phyloP scores from a whole-genome alignment of 2,797 vertebrate species.

The Trachurus trachurus region DNA sequence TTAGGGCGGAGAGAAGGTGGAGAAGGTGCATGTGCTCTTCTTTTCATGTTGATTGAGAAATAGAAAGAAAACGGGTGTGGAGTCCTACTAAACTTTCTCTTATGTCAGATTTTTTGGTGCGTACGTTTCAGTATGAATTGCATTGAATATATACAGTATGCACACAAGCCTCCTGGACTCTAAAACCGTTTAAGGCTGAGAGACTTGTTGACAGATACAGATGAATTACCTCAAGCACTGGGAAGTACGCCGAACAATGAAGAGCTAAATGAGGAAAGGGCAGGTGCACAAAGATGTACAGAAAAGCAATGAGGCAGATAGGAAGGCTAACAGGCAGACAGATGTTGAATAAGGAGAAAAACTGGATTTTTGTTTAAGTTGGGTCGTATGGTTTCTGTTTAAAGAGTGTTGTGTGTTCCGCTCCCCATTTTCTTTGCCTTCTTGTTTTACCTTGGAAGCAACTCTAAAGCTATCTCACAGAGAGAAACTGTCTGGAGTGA shows the following conservation, averaged over 20 bases:
- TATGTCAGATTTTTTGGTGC: too few relatives aligned
- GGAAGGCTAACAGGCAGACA: constrained; percentile 15
- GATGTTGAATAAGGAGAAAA: constrained; percentile 3
- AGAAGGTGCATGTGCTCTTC: too few relatives aligned
- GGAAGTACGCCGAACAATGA: constrained; percentile 4
- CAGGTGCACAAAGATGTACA: neutral
- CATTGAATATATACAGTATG: too few relatives aligned
- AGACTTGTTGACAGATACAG: constrained; percentile 8
- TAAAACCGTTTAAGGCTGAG: neutral
- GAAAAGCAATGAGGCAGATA: neutral
- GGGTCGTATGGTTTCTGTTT: constrained; percentile 11
- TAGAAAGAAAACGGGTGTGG: too few relatives aligned
- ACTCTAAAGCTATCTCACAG: constrained; percentile 14
- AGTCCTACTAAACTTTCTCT: too few relatives aligned
- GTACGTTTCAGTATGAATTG: too few relatives aligned
- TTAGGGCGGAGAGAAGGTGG: too few relatives aligned
- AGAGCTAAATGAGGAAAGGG: constrained; percentile 25
- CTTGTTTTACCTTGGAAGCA: constrained; percentile 53
- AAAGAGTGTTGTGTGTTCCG: constrained; percentile 20
- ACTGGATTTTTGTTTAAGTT: neutral
- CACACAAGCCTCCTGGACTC: neutral
- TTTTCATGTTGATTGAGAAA: too few relatives aligned
- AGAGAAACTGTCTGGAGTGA: constrained; percentile 48
- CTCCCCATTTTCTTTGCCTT: neutral
- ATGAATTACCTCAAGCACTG: constrained; percentile 2